Conservation (phyloP, 2,888 invertebrate species). For the Phytoseiulus persimilis region DNA sequence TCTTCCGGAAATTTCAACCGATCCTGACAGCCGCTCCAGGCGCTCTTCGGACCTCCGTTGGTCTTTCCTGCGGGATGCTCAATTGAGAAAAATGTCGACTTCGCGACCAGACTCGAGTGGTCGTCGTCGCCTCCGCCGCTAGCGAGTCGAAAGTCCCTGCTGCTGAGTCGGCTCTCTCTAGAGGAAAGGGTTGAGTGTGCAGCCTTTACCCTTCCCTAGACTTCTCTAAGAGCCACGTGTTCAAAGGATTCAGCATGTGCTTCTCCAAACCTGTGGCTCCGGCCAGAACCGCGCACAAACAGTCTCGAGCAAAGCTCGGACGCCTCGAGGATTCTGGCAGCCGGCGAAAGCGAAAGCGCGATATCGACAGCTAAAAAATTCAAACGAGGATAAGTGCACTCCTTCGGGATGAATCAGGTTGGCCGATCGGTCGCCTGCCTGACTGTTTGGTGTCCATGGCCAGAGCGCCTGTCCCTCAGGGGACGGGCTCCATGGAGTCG, state of each 20-base stretch:
- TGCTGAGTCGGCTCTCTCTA: not conserved
- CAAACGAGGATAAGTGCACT: not conserved
- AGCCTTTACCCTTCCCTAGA: not conserved
- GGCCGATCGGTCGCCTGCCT: not conserved
- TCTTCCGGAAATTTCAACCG: not conserved
- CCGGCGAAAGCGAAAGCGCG: not conserved
- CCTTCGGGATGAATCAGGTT: not conserved
- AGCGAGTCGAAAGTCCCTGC: not conserved
- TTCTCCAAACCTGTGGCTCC: not conserved
- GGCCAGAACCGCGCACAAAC: not conserved
- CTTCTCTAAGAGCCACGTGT: not conserved
- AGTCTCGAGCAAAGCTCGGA: not conserved
- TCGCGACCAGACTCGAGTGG: not conserved
- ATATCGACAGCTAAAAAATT: not conserved
- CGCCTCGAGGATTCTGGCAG: not conserved
- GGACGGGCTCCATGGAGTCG: not conserved
- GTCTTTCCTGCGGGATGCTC: not conserved
- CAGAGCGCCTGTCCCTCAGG: not conserved
- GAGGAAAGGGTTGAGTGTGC: not conserved
- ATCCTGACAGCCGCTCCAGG: not conserved
- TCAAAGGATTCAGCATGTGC: conserved; percentile 5
- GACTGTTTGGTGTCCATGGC: not conserved
- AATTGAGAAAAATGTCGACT: not conserved
- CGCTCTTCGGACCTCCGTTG: not conserved
- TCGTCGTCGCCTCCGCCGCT: not conserved